Evolutionary conservation across 2,888 invertebrate genomes (phyloP).

Genomic region (Leucoptera coffeella): DNA sequence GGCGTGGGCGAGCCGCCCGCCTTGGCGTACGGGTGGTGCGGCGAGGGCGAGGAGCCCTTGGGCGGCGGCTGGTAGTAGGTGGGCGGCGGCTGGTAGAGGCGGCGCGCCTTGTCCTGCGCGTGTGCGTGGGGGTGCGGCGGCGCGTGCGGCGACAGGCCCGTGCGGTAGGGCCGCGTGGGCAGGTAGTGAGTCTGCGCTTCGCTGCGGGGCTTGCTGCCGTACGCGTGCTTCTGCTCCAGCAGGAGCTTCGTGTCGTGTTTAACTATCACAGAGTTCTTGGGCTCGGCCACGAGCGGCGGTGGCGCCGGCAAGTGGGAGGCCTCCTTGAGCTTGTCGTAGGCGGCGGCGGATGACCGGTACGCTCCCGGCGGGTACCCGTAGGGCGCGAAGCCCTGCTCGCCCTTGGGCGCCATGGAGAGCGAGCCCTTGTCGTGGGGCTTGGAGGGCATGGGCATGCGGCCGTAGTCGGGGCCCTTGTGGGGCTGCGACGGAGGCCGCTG

Average conservation of each 20-base stretch:
- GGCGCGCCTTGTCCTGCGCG: conserved; percentile 51
- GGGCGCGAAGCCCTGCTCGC: conserved; percentile 62
- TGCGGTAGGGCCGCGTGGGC: conserved; percentile 24
- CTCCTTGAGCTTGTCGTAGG: conserved; percentile 58
- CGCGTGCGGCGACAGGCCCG: conserved; percentile 22
- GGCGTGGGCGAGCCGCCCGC: conserved; percentile 40
- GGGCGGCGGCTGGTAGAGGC: conserved; percentile 29
- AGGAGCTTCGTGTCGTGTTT: conserved; percentile 69
- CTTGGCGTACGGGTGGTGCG: conserved; percentile 68
- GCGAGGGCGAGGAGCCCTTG: conserved; percentile 31
- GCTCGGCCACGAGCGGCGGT: conserved; percentile 62
- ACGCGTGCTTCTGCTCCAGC: conserved; percentile 52
- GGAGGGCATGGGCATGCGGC: conserved; percentile 8
- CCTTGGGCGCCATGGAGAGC: conserved; percentile 46
- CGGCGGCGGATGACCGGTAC: conserved; percentile 29
- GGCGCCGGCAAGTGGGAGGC: conserved; percentile 58
- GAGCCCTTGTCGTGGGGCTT: conserved; percentile 26
- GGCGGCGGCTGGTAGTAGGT: too few relatives aligned
- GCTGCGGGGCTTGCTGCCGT: conserved; percentile 52
- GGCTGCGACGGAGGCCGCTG: background rate
- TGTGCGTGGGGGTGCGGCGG: conserved; percentile 12
- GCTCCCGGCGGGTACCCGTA: conserved; percentile 57
- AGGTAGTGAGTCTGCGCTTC: conserved; percentile 50
- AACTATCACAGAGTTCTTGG: conserved; percentile 72
- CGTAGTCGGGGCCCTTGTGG: background rate